Evolutionary conservation across 2,797 vertebrate species (phyloP).

Genomic region (Artibeus jamaicensis): DNA sequence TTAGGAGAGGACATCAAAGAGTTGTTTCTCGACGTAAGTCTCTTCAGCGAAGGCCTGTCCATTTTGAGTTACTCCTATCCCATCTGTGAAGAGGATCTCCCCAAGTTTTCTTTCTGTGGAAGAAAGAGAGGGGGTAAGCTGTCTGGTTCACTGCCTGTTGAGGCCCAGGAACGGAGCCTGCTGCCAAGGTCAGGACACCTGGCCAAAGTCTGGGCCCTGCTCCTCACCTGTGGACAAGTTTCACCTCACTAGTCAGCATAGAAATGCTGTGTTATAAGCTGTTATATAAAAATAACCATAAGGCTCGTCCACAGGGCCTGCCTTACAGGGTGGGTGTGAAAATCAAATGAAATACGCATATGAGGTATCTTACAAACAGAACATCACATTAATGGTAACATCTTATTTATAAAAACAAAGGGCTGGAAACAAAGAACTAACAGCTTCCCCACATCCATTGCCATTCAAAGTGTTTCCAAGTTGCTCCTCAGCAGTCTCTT

Average conservation of each 20-base stretch:
- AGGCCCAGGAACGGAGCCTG: neutral
- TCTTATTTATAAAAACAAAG: neutral
- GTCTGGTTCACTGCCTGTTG: neutral
- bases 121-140: conserved; percentile 86
- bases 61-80: conserved; percentile 72
- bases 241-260: neutral
- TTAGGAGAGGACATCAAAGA: conserved; percentile 80
- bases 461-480: neutral
- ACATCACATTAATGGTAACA: neutral
- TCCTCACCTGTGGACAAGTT: neutral
- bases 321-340: neutral
- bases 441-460: neutral
- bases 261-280: neutral
- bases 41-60: conserved; percentile 64
- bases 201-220: fast-evolving
- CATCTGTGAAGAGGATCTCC: conserved; percentile 67
- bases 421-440: neutral
- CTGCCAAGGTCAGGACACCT: neutral
- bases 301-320: neutral
- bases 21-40: conserved; percentile 58
- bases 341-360: neutral
- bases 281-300: neutral
- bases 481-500: neutral
- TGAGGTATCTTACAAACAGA: neutral
- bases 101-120: conserved; percentile 82